These are phyloP conservation scores for Scylla paramamosain DNA, from an alignment of 1,140 invertebrate genomes.

Conservation along the genomic window DNA sequence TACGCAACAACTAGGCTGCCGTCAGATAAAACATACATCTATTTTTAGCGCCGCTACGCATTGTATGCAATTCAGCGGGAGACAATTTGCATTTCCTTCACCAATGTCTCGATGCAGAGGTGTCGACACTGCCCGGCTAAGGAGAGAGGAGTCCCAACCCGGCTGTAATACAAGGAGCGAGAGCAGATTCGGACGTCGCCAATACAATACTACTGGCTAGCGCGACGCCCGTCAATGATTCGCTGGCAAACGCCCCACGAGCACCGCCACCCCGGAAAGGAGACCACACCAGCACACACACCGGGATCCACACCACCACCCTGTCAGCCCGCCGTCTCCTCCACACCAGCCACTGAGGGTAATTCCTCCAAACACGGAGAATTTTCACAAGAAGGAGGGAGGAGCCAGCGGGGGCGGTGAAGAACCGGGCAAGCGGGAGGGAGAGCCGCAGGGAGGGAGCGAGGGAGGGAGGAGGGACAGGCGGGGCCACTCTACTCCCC, in stretches of 20 bases:
- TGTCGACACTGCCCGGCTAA: not conserved
- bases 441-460: not conserved
- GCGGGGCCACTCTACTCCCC: not conserved
- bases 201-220: constrained; percentile 43
- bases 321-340: not conserved
- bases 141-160: not conserved
- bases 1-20: constrained; percentile 60
- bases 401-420: not conserved
- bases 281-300: not conserved
- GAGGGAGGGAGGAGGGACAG: not conserved
- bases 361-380: too few relatives aligned
- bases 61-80: not conserved
- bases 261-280: not conserved
- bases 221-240: constrained; percentile 56
- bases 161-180: not conserved
- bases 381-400: not conserved
- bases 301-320: not conserved
- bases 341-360: not conserved
- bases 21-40: constrained; percentile 40
- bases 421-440: not conserved
- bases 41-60: constrained; percentile 42
- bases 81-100: not conserved
- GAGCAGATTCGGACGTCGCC: constrained; percentile 44
- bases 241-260: not conserved
- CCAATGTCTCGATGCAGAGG: too few relatives aligned